Evolutionary conservation across 2,888 invertebrate species (phyloP).

Genomic region (Congeria kusceri): DNA sequence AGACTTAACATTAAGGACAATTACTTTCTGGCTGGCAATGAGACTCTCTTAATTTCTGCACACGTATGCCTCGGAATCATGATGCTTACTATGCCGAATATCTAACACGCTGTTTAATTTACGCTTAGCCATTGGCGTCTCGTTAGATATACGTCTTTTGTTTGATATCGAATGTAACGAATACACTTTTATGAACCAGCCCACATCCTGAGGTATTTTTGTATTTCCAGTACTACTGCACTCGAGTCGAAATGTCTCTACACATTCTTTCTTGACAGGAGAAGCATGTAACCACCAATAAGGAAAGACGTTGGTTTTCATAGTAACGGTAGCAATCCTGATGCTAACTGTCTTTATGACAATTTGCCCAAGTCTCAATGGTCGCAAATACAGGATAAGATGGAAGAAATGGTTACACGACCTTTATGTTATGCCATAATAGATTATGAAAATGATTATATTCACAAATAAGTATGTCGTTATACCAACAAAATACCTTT

Average conservation of each 20-base stretch:
- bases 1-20: constrained; percentile 60
- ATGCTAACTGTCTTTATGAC: no score
- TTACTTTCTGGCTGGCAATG: constrained; percentile 57
- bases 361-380: no score
- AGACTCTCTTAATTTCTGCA: constrained; percentile 58
- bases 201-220: constrained; percentile 58
- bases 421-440: no score
- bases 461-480: no score
- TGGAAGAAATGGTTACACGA: no score
- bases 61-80: constrained; percentile 62
- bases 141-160: constrained; percentile 51
- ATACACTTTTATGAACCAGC: constrained; percentile 62
- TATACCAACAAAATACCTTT: no score
- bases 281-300: no score
- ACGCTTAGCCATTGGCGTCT: constrained; percentile 48
- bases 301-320: no score
- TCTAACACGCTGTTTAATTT: constrained; percentile 62
- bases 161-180: constrained; percentile 35
- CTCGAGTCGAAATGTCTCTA: constrained; percentile 50
- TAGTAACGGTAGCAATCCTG: no score
- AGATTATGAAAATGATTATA: no score
- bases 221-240: constrained; percentile 54
- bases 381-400: no score
- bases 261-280: constrained; percentile 48
- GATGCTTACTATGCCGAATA: constrained; percentile 48